Evolutionary conservation across 2,888 invertebrate genomes (phyloP), one percentile per base, ranked within the genome.

Genomic region (Ophion obscuratus): DNA sequence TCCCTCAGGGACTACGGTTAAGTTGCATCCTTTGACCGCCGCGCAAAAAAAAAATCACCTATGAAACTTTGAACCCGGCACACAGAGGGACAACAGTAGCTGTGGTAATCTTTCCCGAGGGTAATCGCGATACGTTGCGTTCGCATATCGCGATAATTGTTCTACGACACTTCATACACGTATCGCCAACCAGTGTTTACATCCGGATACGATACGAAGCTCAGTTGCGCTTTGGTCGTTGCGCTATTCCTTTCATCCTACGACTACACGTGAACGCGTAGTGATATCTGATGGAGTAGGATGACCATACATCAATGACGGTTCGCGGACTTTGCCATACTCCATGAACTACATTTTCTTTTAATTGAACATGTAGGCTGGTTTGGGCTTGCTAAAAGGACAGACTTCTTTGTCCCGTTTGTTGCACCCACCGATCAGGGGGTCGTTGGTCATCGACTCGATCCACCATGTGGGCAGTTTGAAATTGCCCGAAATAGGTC

Each of bases 41-140:
- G 17, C 59, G 24, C 24, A 61, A 68, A 71, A 68, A 64, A 62
- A 47, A 70, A 62, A 74, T 0, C 53, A 73, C 31, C 2, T 17
- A 44, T 59, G 61, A 62, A 84, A 84, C 84, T 84, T 84, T 84
- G 80, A 70, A 84, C 84, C 71, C 84, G 62, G 36, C 27, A 68
- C 40, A 59, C 20, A 61, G n/a, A 20, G 31, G 14, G 59, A 31
- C 31, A 73, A 68, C 59, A 36, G 47, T 47, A 47, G 14, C 47
- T 10, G 0, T 47, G 3, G 47, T 47, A 47, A 31, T 31, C 4
- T 31, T 31, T 31, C 31, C 66, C 27, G 61, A 68, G 62, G 74
- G 68, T 68, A 74, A 74, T 74, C 83, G 74, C 11, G 44, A 31
- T 75, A 64, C 74, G 62, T 20, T 68, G 68, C 31, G 62, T 44